These are phyloP conservation scores for Rhynchopsitta pachyrhyncha DNA, from an alignment of 2,113 vertebrate species.

Conservation along the genomic window DNA sequence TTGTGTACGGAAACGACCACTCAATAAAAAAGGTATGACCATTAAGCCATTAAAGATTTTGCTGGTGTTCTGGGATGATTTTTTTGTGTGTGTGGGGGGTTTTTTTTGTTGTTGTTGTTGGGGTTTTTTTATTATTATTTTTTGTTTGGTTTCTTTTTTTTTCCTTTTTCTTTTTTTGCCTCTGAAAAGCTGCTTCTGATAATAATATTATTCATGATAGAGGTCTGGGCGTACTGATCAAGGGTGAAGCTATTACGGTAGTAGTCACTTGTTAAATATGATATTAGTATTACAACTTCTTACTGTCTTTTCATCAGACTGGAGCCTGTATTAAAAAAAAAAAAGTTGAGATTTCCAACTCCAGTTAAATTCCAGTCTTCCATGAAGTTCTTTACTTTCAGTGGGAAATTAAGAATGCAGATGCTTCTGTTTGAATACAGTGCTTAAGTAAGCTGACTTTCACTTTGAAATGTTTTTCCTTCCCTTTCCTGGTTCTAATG, in stretches of 20 bases:
- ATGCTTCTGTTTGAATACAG: neutral
- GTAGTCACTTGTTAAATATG: neutral
- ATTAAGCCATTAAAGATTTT: neutral
- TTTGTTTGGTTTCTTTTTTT: no score
- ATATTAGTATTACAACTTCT: neutral
- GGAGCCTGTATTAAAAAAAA: neutral
- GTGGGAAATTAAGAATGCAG: neutral
- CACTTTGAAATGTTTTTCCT: neutral
- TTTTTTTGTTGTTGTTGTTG: no score
- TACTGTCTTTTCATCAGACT: neutral
- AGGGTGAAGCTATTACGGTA: neutral
- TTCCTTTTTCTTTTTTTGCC: no score
- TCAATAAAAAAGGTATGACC: conserved; percentile 93
- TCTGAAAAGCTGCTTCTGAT: neutral
- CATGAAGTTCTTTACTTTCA: neutral
- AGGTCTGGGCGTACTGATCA: neutral
- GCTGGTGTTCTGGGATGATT: no score
- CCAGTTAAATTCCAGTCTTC: neutral
- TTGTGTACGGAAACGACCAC: conserved; percentile 93
- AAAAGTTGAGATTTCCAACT: neutral
- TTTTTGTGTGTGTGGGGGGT: no score
- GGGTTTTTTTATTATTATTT: no score
- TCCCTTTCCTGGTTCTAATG: neutral
- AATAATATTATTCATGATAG: neutral
- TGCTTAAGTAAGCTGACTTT: neutral